Evolutionary conservation across 2,888 invertebrate genomes (phyloP).

Genomic region (Clunio marinus): DNA sequence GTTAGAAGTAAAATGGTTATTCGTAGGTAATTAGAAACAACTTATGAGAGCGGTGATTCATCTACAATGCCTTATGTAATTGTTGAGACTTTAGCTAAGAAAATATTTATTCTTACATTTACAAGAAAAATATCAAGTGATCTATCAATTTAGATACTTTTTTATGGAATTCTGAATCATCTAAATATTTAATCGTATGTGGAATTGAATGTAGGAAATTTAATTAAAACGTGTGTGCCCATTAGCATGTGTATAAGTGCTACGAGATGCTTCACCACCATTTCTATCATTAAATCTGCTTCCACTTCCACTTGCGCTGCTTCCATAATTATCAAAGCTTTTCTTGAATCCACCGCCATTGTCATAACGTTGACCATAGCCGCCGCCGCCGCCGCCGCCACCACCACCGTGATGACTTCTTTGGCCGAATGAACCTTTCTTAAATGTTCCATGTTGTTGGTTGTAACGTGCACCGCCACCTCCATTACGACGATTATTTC

Average conservation of each 20-base stretch:
- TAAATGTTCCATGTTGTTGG: slow-evolving; percentile 7
- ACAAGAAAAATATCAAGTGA: too few relatives aligned
- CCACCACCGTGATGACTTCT: slow-evolving; percentile 39
- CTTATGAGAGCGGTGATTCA: too few relatives aligned
- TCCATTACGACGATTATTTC: slow-evolving; percentile 87
- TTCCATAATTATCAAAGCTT: slow-evolving; percentile 49
- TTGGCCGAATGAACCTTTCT: neutral
- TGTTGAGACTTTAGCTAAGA: too few relatives aligned
- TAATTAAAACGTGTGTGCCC: slow-evolving; percentile 2
- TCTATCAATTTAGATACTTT: neutral
- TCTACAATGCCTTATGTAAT: too few relatives aligned
- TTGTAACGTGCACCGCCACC: slow-evolving; percentile 84
- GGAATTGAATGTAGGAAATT: neutral
- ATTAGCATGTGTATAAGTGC: slow-evolving; percentile 45
- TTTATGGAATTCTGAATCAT: neutral
- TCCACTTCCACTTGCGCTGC: slow-evolving; percentile 49
- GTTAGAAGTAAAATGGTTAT: too few relatives aligned
- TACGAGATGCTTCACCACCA: slow-evolving; percentile 46
- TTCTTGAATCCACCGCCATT: slow-evolving; percentile 37
- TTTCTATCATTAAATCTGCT: slow-evolving; percentile 49
- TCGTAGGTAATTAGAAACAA: too few relatives aligned
- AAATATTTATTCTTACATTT: too few relatives aligned
- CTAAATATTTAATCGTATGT: neutral
- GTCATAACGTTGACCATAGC: slow-evolving; percentile 48
- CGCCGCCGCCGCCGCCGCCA: slow-evolving; percentile 43